These are phyloP conservation scores for Brachyptera risi DNA, from an alignment of 2,888 invertebrate species.

Conservation along the genomic window DNA sequence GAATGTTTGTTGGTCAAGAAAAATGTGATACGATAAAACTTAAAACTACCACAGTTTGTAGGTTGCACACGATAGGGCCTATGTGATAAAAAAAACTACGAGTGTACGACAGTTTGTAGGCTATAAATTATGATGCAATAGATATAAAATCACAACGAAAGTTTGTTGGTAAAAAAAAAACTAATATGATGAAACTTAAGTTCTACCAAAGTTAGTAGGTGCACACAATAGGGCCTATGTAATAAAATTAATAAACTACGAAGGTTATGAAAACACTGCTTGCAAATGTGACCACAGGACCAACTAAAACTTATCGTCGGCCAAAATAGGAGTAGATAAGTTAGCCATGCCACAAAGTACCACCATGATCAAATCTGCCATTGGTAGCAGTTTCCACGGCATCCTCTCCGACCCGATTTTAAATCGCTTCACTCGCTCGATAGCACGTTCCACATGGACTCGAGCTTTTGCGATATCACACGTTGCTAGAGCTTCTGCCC, in stretches of 20 bases:
- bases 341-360: not conserved
- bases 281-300: not conserved
- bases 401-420: not conserved
- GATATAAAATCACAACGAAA: too few relatives aligned
- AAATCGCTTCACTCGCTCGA: not conserved
- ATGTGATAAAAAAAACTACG: too few relatives aligned
- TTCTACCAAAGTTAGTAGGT: too few relatives aligned
- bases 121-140: too few relatives aligned
- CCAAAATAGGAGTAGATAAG: not conserved
- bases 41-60: too few relatives aligned
- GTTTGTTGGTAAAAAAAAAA: too few relatives aligned
- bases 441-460: constrained; percentile 1
- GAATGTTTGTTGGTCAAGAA: too few relatives aligned
- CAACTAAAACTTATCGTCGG: not conserved
- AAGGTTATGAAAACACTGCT: not conserved
- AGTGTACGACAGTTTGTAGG: too few relatives aligned
- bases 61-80: too few relatives aligned
- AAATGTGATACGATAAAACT: too few relatives aligned
- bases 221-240: too few relatives aligned
- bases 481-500: not conserved
- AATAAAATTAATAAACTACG: not conserved
- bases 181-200: too few relatives aligned
- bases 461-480: not conserved
- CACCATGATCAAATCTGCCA: not conserved
- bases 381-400: not conserved